phyloP scores from a whole-genome alignment of 2,888 invertebrate species.

The Stegana nigrithorax region DNA sequence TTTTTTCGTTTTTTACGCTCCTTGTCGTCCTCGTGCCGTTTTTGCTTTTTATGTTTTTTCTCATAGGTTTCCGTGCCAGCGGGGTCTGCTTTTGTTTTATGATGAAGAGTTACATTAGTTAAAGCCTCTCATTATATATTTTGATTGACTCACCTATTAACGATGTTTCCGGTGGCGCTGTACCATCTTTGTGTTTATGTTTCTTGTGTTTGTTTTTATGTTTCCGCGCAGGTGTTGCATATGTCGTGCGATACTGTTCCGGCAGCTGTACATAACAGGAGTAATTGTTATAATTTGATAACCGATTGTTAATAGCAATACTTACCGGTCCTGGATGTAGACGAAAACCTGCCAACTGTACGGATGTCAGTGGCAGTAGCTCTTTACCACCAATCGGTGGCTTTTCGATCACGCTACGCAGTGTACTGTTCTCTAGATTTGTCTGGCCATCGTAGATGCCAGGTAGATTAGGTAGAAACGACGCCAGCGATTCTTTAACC shows the following conservation, averaged over 20 bases:
- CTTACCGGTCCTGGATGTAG: constrained; percentile 89
- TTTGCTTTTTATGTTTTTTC: constrained; percentile 95
- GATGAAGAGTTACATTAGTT: not conserved
- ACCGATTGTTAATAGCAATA: constrained; percentile 7
- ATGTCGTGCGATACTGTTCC: constrained; percentile 94
- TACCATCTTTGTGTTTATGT: constrained; percentile 91
- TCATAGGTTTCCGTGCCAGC: constrained; percentile 86
- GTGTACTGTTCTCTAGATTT: constrained; percentile 81
- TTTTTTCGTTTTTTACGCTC: constrained; percentile 94
- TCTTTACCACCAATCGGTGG: constrained; percentile 94
- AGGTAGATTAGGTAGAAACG: constrained; percentile 94
- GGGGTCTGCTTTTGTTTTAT: constrained; percentile 68
- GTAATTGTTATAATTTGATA: not conserved
- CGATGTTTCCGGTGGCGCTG: constrained; percentile 81
- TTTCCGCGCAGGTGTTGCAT: constrained; percentile 90
- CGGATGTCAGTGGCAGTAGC: constrained; percentile 84
- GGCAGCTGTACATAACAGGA: constrained; percentile 74
- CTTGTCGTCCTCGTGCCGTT: constrained; percentile 92
- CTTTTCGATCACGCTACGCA: constrained; percentile 94
- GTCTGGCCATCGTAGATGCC: constrained; percentile 96
- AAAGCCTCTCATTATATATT: not conserved
- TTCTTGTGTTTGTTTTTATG: constrained; percentile 97
- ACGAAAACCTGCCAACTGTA: constrained; percentile 92
- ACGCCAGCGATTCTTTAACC: constrained; percentile 92
- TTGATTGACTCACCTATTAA: constrained; percentile 72